These are phyloP conservation scores for Emydocephalus ijimae DNA, from an alignment of 2,113 vertebrate genomes.

Conservation along the genomic window DNA sequence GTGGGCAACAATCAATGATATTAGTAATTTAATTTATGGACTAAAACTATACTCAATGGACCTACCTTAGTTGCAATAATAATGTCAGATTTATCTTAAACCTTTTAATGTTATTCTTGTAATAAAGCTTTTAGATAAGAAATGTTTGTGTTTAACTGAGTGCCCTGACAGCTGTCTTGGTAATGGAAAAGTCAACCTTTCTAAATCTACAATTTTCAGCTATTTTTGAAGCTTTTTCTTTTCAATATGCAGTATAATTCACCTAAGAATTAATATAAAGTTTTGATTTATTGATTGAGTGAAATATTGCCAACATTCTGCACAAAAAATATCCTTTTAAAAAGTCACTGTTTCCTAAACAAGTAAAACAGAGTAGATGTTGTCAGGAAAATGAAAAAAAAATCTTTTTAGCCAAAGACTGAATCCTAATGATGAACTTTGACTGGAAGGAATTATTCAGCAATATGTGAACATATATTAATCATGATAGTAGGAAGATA, in stretches of 20 bases:
- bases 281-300: background rate
- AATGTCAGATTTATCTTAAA: background rate
- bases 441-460: background rate
- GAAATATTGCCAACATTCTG: background rate
- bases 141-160: background rate
- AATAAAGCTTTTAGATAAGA: background rate
- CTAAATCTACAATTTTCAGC: background rate
- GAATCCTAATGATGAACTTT: background rate
- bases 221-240: background rate
- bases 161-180: background rate
- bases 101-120: background rate
- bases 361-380: background rate
- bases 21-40: background rate
- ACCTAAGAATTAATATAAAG: background rate
- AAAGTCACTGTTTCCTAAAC: background rate
- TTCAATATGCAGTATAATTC: background rate
- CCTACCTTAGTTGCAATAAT: background rate
- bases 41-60: background rate
- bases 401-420: background rate
- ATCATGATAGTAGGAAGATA: background rate
- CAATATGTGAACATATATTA: background rate
- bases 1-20: background rate
- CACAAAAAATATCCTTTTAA: background rate
- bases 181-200: background rate
- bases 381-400: background rate